phyloP scores from a whole-genome alignment of 1,140 invertebrate species.

The Epicauta chinensis region DNA sequence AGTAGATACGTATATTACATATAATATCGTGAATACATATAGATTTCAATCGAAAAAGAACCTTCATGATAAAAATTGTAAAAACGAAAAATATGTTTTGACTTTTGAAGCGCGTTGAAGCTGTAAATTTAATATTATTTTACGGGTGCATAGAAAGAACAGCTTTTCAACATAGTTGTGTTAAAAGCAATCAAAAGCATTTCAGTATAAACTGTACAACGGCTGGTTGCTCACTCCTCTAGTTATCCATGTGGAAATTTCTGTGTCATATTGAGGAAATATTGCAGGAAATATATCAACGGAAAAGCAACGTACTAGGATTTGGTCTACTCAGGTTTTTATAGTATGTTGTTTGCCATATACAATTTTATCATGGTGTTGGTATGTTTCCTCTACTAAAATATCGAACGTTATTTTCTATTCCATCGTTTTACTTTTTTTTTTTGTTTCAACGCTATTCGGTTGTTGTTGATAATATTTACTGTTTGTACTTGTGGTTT shows the following conservation, averaged over 20 bases:
- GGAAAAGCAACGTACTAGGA: neutral
- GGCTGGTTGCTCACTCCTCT: neutral
- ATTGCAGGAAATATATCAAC: constrained; percentile 2
- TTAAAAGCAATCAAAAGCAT: constrained; percentile 4
- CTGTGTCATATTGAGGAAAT: constrained; percentile 6
- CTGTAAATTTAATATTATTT: constrained; percentile 18
- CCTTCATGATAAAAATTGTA: constrained; percentile 4
- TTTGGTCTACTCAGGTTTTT: neutral
- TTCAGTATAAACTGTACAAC: neutral
- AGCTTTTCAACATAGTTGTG: neutral
- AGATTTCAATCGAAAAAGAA: too few relatives aligned
- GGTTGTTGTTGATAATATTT: too few relatives aligned
- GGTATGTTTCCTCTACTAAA: neutral
- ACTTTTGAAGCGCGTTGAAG: constrained; percentile 15
- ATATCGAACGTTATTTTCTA: too few relatives aligned
- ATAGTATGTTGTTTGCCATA: neutral
- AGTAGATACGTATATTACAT: too few relatives aligned
- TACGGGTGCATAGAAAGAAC: constrained; percentile 4
- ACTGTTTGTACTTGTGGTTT: too few relatives aligned
- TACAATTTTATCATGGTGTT: too few relatives aligned
- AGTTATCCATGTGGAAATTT: neutral
- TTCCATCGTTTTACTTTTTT: too few relatives aligned
- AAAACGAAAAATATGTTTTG: constrained; percentile 12
- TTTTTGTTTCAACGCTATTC: too few relatives aligned
- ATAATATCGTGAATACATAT: too few relatives aligned